Evolutionary conservation across 2,113 vertebrate genomes (phyloP).

Genomic region (Gnathonemus echidnorhynchus): DNA sequence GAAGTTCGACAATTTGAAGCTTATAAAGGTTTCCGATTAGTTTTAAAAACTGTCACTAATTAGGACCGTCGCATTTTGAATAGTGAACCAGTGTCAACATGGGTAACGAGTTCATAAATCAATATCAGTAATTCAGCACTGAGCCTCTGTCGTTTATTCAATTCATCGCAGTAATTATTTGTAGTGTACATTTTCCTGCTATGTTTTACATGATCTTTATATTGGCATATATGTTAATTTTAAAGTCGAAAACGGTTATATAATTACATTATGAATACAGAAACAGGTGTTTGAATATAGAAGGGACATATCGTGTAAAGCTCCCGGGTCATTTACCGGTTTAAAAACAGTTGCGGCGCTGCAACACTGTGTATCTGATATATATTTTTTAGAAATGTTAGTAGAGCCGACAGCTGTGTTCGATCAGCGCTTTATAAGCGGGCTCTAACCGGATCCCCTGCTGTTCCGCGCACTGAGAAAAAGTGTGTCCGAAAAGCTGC

Average conservation of each 20-base stretch:
- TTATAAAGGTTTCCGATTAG: conserved; percentile 26
- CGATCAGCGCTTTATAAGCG: conserved; percentile 60
- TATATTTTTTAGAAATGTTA: conserved; percentile 55
- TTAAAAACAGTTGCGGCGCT: not conserved
- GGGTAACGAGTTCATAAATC: conserved; percentile 43
- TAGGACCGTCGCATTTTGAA: conserved; percentile 32
- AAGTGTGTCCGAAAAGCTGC: conserved; percentile 74
- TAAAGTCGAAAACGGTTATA: not conserved
- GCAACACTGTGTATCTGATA: conserved; percentile 27
- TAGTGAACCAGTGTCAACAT: conserved; percentile 33
- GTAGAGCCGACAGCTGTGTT: conserved; percentile 61
- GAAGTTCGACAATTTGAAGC: conserved; percentile 24
- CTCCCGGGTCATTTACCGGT: conserved; percentile 5
- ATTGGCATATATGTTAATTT: not conserved
- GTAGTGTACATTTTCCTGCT: not conserved
- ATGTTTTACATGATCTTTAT: not conserved
- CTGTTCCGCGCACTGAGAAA: conserved; percentile 68
- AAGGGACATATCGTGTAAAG: not conserved
- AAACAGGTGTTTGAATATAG: conserved; percentile 18
- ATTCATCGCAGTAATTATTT: not conserved
- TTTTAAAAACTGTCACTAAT: conserved; percentile 19
- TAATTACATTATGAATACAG: not conserved
- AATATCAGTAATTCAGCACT: conserved; percentile 47
- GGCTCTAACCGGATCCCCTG: conserved; percentile 62
- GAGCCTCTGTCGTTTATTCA: conserved; percentile 14